Conservation (phyloP, 2,888 invertebrate species). For the Leptogaster cylindrica region DNA sequence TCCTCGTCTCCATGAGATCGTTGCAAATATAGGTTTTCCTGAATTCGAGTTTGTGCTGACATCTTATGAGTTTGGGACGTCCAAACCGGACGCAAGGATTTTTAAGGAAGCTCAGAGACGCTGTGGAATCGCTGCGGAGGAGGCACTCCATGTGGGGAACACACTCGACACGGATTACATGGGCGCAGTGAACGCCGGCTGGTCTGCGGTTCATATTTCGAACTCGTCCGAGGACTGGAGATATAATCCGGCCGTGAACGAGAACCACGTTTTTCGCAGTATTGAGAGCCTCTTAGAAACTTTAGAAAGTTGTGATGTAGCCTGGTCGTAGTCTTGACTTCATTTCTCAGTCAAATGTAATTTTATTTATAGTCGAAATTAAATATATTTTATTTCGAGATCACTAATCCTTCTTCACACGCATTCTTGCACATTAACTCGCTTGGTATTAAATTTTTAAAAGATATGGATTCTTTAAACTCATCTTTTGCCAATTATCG, state of each 20-base stretch:
- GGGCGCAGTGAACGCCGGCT: constrained; percentile 76
- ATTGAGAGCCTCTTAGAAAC: constrained; percentile 51
- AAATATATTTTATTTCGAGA: no score
- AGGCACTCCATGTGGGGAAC: constrained; percentile 86
- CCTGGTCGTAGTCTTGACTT: constrained; percentile 54
- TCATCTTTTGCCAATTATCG: no score
- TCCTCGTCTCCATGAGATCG: constrained; percentile 73
- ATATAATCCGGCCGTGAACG: constrained; percentile 35
- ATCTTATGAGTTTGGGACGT: constrained; percentile 74
- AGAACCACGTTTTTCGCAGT: constrained; percentile 50
- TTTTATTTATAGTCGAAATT: no score
- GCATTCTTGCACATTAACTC: no score
- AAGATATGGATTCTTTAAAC: no score
- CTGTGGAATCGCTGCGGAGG: constrained; percentile 63
- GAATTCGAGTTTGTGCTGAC: constrained; percentile 81
- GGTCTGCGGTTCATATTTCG: constrained; percentile 65
- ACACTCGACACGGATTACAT: constrained; percentile 75
- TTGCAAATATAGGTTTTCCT: constrained; percentile 68
- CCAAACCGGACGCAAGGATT: constrained; percentile 56
- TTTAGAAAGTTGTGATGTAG: constrained; percentile 52
- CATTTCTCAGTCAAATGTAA: no score
- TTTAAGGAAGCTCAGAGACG: constrained; percentile 63
- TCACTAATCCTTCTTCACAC: no score
- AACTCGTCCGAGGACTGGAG: constrained; percentile 40
- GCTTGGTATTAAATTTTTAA: no score